Evolutionary conservation across 1,140 invertebrate species (phyloP).

Genomic region (Chrysomallon squamiferum): DNA sequence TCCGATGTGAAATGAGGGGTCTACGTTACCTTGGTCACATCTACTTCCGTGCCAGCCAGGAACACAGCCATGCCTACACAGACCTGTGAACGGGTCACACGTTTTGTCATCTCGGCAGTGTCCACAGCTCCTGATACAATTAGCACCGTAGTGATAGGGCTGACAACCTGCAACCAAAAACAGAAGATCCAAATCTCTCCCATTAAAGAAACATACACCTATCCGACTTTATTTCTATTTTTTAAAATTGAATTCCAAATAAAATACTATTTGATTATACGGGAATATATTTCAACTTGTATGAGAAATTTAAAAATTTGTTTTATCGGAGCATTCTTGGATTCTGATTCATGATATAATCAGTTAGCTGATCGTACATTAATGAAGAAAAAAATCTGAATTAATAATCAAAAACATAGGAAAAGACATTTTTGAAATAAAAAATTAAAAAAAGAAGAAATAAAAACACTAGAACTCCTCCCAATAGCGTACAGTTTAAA

Average conservation of each 20-base stretch:
- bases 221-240: neutral
- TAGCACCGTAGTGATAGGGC: conserved; percentile 27
- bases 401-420: no score
- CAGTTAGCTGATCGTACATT: no score
- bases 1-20: no score
- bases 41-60: conserved; percentile 29
- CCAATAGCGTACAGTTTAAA: no score
- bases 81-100: conserved; percentile 33
- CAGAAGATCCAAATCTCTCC: no score
- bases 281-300: neutral
- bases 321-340: neutral
- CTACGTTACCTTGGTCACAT: conserved; percentile 33
- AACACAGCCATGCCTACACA: conserved; percentile 37
- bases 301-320: neutral
- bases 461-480: no score
- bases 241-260: neutral
- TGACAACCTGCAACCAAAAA: conserved; percentile 30
- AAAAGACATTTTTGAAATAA: no score
- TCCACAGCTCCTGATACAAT: conserved; percentile 37
- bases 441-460: no score
- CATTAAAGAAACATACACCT: neutral
- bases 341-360: no score
- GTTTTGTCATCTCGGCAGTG: conserved; percentile 37
- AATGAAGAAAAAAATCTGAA: no score
- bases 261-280: neutral